These are phyloP conservation scores for Melanotus villosus DNA, from an alignment of 2,888 invertebrate species.

Conservation along the genomic window DNA sequence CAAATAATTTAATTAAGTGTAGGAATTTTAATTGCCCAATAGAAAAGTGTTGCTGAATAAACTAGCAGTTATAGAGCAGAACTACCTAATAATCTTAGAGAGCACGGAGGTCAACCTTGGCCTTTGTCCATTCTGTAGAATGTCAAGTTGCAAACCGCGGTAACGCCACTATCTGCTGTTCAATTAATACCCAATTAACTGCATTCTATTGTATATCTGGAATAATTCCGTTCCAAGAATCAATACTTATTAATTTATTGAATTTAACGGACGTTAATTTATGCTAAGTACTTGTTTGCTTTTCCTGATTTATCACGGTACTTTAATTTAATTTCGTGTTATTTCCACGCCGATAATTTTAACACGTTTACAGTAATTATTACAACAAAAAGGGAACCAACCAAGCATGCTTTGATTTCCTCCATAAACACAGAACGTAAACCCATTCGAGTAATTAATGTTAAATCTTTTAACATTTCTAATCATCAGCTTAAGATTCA, in stretches of 20 bases:
- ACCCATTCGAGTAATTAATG: too few species aligned
- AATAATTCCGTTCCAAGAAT: slow-evolving; percentile 29
- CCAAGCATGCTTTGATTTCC: too few species aligned
- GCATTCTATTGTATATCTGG: slow-evolving; percentile 35
- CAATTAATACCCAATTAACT: slow-evolving; percentile 40
- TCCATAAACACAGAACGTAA: too few species aligned
- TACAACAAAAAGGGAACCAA: too few species aligned
- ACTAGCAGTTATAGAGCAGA: not conserved
- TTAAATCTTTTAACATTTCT: too few species aligned
- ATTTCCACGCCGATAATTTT: too few species aligned
- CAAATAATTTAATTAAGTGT: slow-evolving; percentile 36
- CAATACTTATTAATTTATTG: slow-evolving; percentile 13
- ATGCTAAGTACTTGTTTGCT: slow-evolving; percentile 10
- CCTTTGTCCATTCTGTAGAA: slow-evolving; percentile 45
- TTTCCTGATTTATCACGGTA: not conserved
- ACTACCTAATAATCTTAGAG: slow-evolving; percentile 31
- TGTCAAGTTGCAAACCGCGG: slow-evolving; percentile 38
- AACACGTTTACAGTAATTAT: too few species aligned
- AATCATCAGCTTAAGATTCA: too few species aligned
- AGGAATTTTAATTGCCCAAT: slow-evolving; percentile 37
- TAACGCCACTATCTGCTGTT: slow-evolving; percentile 34
- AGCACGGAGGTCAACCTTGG: slow-evolving; percentile 37
- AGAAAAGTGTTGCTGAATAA: slow-evolving; percentile 13
- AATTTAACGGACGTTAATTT: slow-evolving; percentile 14
- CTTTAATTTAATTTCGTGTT: slow-evolving; percentile 3